phyloP scores from a whole-genome alignment of 2,888 invertebrate species.

The Calameuta pallipes region DNA sequence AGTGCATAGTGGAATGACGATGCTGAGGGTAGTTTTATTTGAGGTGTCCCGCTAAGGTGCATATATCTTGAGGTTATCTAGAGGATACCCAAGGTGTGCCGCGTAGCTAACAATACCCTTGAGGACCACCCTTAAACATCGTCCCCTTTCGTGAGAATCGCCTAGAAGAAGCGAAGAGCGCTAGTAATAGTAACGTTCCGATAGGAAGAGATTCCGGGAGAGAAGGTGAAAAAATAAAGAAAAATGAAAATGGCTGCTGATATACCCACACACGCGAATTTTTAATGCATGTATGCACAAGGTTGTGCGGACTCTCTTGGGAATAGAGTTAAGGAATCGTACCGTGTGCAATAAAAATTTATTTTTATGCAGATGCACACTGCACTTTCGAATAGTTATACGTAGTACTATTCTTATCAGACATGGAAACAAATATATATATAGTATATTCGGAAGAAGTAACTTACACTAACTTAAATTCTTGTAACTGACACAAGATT shows the following conservation, averaged over 20 bases:
- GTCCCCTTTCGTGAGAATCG: slow-evolving; percentile 12
- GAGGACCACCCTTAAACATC: slow-evolving; percentile 23
- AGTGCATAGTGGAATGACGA: neutral
- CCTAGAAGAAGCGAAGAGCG: neutral
- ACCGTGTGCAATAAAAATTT: neutral
- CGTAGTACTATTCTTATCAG: neutral
- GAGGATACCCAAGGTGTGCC: slow-evolving; percentile 10
- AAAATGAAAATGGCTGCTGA: neutral
- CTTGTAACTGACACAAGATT: neutral
- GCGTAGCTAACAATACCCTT: slow-evolving; percentile 22
- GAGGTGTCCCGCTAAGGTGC: neutral
- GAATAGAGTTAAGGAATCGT: neutral
- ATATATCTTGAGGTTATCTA: neutral
- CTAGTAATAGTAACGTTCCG: slow-evolving; percentile 16
- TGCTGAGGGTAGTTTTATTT: neutral
- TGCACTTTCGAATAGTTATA: neutral
- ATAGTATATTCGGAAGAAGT: neutral
- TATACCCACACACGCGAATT: neutral
- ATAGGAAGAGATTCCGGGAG: slow-evolving; percentile 14
- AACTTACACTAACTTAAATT: neutral
- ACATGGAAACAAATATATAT: neutral
- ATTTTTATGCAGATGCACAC: neutral
- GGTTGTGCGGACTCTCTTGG: neutral
- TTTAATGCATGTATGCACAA: neutral
- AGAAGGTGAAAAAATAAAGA: slow-evolving; percentile 1